phyloP scores from a whole-genome alignment of 2,888 invertebrate species.

The Nemapogon koenigi region DNA sequence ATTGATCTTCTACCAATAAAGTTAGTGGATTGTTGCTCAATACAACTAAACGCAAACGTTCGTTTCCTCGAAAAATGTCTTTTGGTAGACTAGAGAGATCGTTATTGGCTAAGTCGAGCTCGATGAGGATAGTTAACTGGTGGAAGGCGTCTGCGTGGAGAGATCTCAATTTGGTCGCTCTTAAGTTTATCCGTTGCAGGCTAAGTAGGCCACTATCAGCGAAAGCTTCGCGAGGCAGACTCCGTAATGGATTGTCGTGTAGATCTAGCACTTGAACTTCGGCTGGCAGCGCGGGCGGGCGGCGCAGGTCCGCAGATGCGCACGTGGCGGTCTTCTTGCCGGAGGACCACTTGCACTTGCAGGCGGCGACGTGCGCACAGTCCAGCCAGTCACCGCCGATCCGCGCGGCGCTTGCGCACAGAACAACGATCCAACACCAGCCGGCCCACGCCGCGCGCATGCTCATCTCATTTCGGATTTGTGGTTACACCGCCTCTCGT shows the following conservation, averaged over 20 bases:
- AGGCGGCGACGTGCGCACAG: conserved; percentile 82
- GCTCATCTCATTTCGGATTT: conserved; percentile 62
- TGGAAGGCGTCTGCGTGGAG: conserved; percentile 86
- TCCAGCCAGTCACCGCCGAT: conserved; percentile 81
- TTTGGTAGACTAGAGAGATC: conserved; percentile 75
- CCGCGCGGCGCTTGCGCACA: conserved; percentile 56
- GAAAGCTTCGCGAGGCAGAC: conserved; percentile 80
- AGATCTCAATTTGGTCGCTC: conserved; percentile 76
- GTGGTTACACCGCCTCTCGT: conserved; percentile 49
- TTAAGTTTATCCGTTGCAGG: conserved; percentile 82
- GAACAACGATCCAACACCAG: conserved; percentile 61
- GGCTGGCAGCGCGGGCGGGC: conserved; percentile 70
- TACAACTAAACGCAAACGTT: conserved; percentile 77
- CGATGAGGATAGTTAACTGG: conserved; percentile 83
- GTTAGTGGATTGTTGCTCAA: conserved; percentile 84
- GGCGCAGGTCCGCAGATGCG: conserved; percentile 79
- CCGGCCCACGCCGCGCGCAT: conserved; percentile 62
- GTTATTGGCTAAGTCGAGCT: conserved; percentile 88
- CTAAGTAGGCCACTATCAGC: conserved; percentile 80
- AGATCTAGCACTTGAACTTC: conserved; percentile 77
- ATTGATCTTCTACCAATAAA: conserved; percentile 76
- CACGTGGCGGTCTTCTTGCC: conserved; percentile 91
- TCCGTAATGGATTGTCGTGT: conserved; percentile 79
- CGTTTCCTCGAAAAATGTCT: conserved; percentile 85
- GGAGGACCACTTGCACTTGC: conserved; percentile 91